Evolutionary conservation across 2,113 vertebrate genomes (phyloP).

Genomic region (Regulus satrapa): DNA sequence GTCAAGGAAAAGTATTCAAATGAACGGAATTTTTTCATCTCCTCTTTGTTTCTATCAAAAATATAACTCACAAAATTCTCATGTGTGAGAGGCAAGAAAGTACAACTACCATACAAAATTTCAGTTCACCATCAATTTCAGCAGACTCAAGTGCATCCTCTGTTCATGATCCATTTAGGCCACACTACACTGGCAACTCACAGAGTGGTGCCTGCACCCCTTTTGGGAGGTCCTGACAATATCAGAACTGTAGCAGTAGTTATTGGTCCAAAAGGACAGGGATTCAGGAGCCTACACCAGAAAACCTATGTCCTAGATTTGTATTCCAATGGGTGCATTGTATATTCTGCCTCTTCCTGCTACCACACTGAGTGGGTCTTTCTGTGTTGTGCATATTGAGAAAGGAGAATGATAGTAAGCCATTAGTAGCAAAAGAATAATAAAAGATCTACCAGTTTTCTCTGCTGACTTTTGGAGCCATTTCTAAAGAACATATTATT

Average conservation of each 20-base stretch:
- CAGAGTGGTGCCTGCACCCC: not conserved
- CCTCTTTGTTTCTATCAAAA: not conserved
- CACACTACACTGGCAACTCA: not conserved
- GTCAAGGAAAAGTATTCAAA: not conserved
- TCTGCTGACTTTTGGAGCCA: not conserved
- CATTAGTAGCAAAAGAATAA: not conserved
- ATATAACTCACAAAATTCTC: not conserved
- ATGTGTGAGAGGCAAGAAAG: not conserved
- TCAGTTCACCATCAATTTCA: not conserved
- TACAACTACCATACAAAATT: not conserved
- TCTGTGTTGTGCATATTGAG: not conserved
- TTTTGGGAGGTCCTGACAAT: not conserved
- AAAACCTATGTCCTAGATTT: not conserved
- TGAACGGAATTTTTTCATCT: not conserved
- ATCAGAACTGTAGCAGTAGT: not conserved
- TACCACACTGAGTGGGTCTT: not conserved
- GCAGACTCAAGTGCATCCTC: not conserved
- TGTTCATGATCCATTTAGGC: not conserved
- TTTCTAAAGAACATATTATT: not conserved
- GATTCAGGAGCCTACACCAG: not conserved
- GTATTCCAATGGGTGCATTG: not conserved
- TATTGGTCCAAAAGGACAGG: not conserved
- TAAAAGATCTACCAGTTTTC: not conserved
- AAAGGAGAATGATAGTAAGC: not conserved
- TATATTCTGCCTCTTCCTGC: not conserved